Conservation (phyloP, 2,888 invertebrate species). For the Harpalus rubripes region DNA sequence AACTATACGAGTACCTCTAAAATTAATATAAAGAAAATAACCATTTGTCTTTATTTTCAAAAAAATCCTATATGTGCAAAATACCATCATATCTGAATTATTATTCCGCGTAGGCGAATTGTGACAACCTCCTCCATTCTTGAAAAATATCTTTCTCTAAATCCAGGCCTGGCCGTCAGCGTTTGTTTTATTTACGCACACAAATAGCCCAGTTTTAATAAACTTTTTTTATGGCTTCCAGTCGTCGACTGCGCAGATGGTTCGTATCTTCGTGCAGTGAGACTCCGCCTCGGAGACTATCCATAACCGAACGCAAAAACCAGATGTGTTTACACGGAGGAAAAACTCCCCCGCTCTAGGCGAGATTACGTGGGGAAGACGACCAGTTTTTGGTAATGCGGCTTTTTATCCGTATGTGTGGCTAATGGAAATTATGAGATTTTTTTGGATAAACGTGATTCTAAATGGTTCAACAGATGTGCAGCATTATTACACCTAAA, state of each 20-base stretch:
- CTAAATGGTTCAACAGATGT: constrained; percentile 42
- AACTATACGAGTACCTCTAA: too few relatives aligned
- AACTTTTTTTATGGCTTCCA: constrained; percentile 63
- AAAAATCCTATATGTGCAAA: too few relatives aligned
- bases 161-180: constrained; percentile 35
- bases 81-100: too few relatives aligned
- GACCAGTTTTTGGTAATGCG: constrained; percentile 40
- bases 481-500: constrained; percentile 4
- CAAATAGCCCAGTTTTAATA: constrained; percentile 65
- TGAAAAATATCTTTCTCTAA: constrained; percentile 21
- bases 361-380: constrained; percentile 52
- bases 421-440: constrained; percentile 49
- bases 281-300: constrained; percentile 12
- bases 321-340: constrained; percentile 61
- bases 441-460: constrained; percentile 29
- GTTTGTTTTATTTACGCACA: constrained; percentile 65
- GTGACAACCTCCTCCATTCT: constrained; percentile 4
- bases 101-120: background rate
- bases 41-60: too few relatives aligned
- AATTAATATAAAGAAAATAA: too few relatives aligned
- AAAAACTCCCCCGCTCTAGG: constrained; percentile 47
- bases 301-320: constrained; percentile 60
- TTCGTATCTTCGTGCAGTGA: constrained; percentile 37
- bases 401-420: constrained; percentile 24
- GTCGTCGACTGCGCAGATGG: constrained; percentile 61